A percentile compares a stretch with the other conserved stretches of the same genome.
Conservation (phyloP, 1,140 invertebrate genomes). For the Eurosta solidaginis region DNA sequence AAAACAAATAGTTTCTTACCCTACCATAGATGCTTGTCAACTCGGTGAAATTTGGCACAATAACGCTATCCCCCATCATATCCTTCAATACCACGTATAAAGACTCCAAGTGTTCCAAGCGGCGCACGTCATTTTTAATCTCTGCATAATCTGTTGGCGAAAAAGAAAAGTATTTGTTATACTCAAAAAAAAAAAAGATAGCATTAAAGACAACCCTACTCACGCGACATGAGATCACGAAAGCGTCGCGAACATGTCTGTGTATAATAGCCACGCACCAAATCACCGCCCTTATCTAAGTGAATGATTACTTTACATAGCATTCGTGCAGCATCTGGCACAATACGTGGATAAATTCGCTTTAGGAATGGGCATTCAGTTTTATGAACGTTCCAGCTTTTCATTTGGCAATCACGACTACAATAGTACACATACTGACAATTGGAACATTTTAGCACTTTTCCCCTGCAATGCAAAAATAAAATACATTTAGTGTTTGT, state of each 20-base stretch:
- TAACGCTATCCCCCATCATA: slow-evolving; percentile 66
- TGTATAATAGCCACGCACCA: slow-evolving; percentile 70
- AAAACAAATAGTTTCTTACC: slow-evolving; percentile 62
- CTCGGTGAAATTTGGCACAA: slow-evolving; percentile 77
- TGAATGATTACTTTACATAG: slow-evolving; percentile 75
- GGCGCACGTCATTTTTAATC: slow-evolving; percentile 71
- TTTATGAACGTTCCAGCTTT: slow-evolving; percentile 77
- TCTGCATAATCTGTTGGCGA: slow-evolving; percentile 73
- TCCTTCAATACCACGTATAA: slow-evolving; percentile 70
- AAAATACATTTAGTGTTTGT: background rate
- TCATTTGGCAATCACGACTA: slow-evolving; percentile 72
- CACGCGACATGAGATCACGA: slow-evolving; percentile 85
- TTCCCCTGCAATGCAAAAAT: slow-evolving; percentile 63
- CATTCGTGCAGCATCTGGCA: slow-evolving; percentile 76
- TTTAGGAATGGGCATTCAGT: slow-evolving; percentile 76
- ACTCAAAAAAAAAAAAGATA: background rate
- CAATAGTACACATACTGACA: slow-evolving; percentile 84
- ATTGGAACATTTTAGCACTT: slow-evolving; percentile 75
- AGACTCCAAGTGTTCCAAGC: slow-evolving; percentile 77
- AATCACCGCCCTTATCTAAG: slow-evolving; percentile 68
- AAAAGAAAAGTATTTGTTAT: background rate
- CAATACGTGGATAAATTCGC: slow-evolving; percentile 66
- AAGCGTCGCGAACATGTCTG: slow-evolving; percentile 73
- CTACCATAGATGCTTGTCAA: slow-evolving; percentile 80
- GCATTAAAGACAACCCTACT: slow-evolving; percentile 52